These are phyloP conservation scores for Rhopalosiphum maidis DNA, from an alignment of 1,140 invertebrate species.

Conservation along the genomic window DNA sequence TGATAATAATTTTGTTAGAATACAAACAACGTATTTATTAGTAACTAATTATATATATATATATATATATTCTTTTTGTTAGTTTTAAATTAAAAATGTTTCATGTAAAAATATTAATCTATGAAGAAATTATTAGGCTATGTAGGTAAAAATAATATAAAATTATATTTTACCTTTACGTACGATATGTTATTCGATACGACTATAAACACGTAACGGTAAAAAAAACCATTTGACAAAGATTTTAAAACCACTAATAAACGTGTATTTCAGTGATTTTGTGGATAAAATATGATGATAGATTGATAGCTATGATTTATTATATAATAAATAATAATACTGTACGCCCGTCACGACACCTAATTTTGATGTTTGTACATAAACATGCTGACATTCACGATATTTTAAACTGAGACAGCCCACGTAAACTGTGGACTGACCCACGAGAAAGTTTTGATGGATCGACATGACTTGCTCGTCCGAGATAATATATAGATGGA, in stretches of 20 bases:
- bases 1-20: neutral
- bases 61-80: neutral
- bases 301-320: neutral
- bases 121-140: neutral
- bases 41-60: neutral
- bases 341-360: neutral
- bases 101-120: neutral
- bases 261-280: neutral
- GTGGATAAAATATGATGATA: neutral
- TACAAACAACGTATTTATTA: neutral
- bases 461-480: neutral
- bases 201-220: neutral
- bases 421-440: neutral
- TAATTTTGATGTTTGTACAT: neutral
- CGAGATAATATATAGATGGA: neutral
- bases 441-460: conserved; percentile 14
- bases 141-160: neutral
- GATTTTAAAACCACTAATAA: neutral
- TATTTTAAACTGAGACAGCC: neutral
- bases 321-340: neutral
- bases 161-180: neutral
- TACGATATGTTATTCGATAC: neutral
- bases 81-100: neutral
- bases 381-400: neutral
- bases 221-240: neutral